A percentile compares a stretch with the other conserved stretches of the same genome.
Evolutionary conservation across 2,113 vertebrate genomes (phyloP).

Genomic region (Dasypus novemcinctus): DNA sequence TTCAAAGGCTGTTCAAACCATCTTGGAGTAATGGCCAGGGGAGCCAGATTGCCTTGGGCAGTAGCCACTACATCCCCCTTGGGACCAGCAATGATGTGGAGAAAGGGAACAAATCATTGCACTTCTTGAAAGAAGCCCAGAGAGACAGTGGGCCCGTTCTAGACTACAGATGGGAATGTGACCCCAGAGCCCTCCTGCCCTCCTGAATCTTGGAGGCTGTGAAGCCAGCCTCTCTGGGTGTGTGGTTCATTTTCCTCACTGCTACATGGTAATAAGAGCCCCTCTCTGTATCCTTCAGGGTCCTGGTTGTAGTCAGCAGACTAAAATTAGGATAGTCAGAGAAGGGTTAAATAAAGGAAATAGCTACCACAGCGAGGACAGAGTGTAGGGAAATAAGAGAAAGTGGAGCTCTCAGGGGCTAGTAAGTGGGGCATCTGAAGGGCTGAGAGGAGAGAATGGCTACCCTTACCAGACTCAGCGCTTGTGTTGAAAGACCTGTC

Average conservation of each 20-base stretch:
- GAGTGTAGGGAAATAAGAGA: not conserved
- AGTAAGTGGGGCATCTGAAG: not conserved
- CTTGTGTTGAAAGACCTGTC: not conserved
- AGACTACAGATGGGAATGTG: not conserved
- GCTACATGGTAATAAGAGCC: not conserved
- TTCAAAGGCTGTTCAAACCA: not conserved
- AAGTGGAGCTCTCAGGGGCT: not conserved
- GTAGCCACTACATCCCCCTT: too few relatives aligned
- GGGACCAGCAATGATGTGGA: not conserved
- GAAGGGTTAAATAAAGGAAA: not conserved
- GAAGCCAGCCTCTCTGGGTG: not conserved
- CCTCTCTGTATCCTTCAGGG: not conserved
- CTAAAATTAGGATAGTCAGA: not conserved
- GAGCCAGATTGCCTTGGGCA: not conserved
- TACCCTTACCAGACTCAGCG: not conserved
- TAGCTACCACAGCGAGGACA: not conserved
- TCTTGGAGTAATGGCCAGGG: not conserved
- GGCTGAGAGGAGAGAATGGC: not conserved
- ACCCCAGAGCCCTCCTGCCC: not conserved
- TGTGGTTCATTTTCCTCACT: not conserved
- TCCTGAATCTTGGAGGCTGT: not conserved
- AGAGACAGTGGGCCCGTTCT: not conserved
- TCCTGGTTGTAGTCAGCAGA: not conserved
- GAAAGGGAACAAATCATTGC: not conserved
- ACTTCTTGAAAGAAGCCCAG: constrained; percentile 1